Percentiles rank a stretch among this genome's conserved stretches.
Evolutionary conservation across 2,113 vertebrate genomes (phyloP).

Genomic region (Miniopterus natalensis): DNA sequence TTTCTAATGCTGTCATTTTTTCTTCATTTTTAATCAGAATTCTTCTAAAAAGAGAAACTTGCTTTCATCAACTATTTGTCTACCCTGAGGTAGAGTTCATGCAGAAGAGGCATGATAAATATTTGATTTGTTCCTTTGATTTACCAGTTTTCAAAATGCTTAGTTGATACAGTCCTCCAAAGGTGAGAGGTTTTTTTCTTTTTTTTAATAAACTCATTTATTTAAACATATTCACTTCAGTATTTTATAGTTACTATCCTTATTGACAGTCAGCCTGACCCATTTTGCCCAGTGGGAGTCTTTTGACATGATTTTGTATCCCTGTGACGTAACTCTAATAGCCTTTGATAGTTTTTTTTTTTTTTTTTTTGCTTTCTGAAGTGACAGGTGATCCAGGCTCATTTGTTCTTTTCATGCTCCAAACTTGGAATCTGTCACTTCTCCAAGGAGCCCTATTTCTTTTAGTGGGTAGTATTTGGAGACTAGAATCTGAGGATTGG

Average conservation of each 20-base stretch:
- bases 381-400: not conserved
- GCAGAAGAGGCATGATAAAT: not conserved
- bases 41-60: not conserved
- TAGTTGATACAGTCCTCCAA: not conserved
- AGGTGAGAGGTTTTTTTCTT: not conserved
- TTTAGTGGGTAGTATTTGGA: not conserved
- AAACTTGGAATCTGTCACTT: not conserved
- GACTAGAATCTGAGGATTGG: not conserved
- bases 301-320: not conserved
- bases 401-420: not conserved
- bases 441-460: not conserved
- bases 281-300: not conserved
- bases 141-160: not conserved
- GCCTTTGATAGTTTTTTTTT: not conserved
- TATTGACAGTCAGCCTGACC: not conserved
- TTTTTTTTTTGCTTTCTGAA: not conserved
- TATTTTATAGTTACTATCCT: not conserved
- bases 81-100: not conserved
- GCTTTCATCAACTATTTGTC: not conserved
- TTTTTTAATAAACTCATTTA: not conserved
- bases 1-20: not conserved
- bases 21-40: not conserved
- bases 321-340: not conserved
- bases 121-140: not conserved
- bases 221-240: not conserved